Base-by-base conservation (phyloP, 2,888 invertebrate species). In the Theretra japonica region DNA sequence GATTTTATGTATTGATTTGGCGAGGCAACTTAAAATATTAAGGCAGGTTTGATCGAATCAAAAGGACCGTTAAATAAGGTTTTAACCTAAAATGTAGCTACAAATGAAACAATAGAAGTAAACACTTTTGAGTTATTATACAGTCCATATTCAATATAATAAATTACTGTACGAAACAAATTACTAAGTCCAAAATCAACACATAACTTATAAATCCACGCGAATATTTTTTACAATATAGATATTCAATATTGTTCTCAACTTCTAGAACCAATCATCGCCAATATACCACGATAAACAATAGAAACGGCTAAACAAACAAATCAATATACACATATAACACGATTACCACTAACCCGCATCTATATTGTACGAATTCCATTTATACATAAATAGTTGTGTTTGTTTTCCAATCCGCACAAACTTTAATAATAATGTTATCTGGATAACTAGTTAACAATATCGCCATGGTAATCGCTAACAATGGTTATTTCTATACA, bases 391-490 rank as follows among this genome's bases (percentile, higher is more conserved):
- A 60, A 70, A 69, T 69, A 69, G 23, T 53, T 77, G 75, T 76
- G 75, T 78, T 53, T 71, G 75, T 71, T 73, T 76, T 48, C 60
- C 48, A 53, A 65, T 65, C 72, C 65, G 73, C 77, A 81, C 80
- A 74, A 76, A 80, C 77, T 75, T 77, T 79, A 79, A 79, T 79
- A 80, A 80, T 79, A 76, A 72, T 74, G 78, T 79, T 81, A 80
- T 80, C 78, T 76, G 79, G 80, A 81, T 78, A 73, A 77, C 78
- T 80, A 76, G 75, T 78, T 80, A 75, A 80, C 78, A 81, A 82
- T 82, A 80, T 73, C 73, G 79, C 79, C 78, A 76, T 72, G 74
- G 73, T 73, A 73, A 80, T 78, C 77, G 73, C 48, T 77, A 82
- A 83, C 83, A 84, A 85, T 81, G 75, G 81, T 78, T 77, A 72